Evolutionary conservation across 2,888 invertebrate genomes (phyloP), one percentile per base, ranked within the genome.

Genomic region (Epistrophe grossulariae): DNA sequence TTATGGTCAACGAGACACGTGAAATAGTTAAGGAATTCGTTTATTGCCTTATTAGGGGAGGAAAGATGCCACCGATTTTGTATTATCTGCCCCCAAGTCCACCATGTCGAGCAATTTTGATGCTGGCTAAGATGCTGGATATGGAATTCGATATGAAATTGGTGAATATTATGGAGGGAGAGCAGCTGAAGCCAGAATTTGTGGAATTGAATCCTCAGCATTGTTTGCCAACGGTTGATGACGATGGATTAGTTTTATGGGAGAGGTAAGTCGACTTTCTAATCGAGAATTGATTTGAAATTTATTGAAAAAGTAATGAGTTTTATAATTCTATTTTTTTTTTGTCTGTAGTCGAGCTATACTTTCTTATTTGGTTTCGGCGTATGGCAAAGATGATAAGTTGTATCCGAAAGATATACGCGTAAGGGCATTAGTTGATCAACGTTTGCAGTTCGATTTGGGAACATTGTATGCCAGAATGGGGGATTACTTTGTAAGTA

Each of bases 101-200:
- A 38, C 95, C 95, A 0, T 95, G 94, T 89, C 93, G 95, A 50
- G 91, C 94, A 38, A 94, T 95, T 50, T 91, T 95, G 89, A 90
- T 96, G 90, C 90, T 95, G 79, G 94, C 94, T 17, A 94, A 94
- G 90, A 94, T 94, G 89, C 90, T 96, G 40, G 95, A 94, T 4
- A 90, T 96, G 48, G 94, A 94, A 85, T 92, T 95, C 55, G 95
- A 95, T 90, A 90, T 95, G 72, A 95, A 95, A 91, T 88, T 92
- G 38, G 89, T 95, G 17, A 94, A 95, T 89, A 89, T 95, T 5
- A 55, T 94, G 80, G 93, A 93, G 60, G 94, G 94, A 0, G 95
- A 95, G 78, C 94, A 95, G 40, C 90, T 94, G 91, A 94, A 93
- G 48, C 94, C 95, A 0, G 95, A 95, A 60, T 96, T 94, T 90